phyloP scores from a whole-genome alignment of 2,888 invertebrate genomes.

The Griposia aprilina region DNA sequence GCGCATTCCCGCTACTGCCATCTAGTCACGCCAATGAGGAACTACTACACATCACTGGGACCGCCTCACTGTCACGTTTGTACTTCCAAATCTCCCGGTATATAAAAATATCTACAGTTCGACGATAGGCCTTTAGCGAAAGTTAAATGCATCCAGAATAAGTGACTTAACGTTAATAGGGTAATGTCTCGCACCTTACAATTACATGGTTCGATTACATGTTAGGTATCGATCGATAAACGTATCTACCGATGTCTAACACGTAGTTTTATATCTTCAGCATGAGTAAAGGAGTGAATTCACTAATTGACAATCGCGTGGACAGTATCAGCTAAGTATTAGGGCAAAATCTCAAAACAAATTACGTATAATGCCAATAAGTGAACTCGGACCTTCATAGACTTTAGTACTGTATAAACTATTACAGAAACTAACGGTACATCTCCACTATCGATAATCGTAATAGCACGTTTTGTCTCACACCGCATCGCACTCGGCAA shows the following conservation, averaged over 20 bases:
- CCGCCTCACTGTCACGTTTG: slow-evolving; percentile 71
- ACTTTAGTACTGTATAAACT: slow-evolving; percentile 64
- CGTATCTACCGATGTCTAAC: slow-evolving; percentile 55
- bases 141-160: slow-evolving; percentile 83
- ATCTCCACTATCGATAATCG: slow-evolving; percentile 59
- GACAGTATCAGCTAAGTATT: slow-evolving; percentile 48
- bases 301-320: slow-evolving; percentile 45
- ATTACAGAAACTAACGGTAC: slow-evolving; percentile 65
- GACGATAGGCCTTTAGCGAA: slow-evolving; percentile 82
- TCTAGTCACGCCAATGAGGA: slow-evolving; percentile 64
- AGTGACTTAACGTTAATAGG: slow-evolving; percentile 63
- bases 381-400: slow-evolving; percentile 44
- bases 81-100: slow-evolving; percentile 74
- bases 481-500: slow-evolving; percentile 52
- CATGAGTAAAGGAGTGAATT: slow-evolving; percentile 43
- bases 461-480: slow-evolving; percentile 62
- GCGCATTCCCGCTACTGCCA: slow-evolving; percentile 43
- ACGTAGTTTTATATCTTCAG: slow-evolving; percentile 42
- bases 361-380: slow-evolving; percentile 48
- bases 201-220: slow-evolving; percentile 58
- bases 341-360: slow-evolving; percentile 50
- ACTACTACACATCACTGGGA: slow-evolving; percentile 60
- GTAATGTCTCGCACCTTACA: slow-evolving; percentile 63
- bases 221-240: slow-evolving; percentile 59
- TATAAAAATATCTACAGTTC: slow-evolving; percentile 80